A percentile compares a stretch with the other conserved stretches of the same genome.
Conservation (phyloP, 2,113 vertebrate species). For the Engraulis encrasicolus region DNA sequence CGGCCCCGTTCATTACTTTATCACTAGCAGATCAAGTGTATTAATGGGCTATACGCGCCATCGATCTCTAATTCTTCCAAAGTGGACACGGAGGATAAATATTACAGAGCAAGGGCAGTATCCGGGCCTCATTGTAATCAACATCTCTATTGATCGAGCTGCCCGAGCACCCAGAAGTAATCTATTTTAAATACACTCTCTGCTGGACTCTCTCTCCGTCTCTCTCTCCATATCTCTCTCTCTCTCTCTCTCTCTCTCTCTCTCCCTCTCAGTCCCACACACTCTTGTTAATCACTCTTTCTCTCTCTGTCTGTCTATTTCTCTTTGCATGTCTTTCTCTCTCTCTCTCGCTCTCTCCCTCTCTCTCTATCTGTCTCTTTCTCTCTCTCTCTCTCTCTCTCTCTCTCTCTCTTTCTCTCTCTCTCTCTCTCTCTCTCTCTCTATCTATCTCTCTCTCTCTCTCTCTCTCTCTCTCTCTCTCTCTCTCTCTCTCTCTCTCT, state of each 20-base stretch:
- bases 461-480: conserved; percentile 25
- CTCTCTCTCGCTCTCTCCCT: too few relatives aligned
- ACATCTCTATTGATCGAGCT: conserved; percentile 85
- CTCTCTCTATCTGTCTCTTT: conserved; percentile 54
- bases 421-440: too few relatives aligned
- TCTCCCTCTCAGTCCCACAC: conserved; percentile 32
- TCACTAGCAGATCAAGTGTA: conserved; percentile 71
- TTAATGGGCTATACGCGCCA: conserved; percentile 84
- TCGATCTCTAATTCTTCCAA: conserved; percentile 95
- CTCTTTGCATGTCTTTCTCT: too few relatives aligned
- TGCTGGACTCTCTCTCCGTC: conserved; percentile 40
- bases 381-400: conserved; percentile 33
- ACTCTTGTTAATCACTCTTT: too few relatives aligned
- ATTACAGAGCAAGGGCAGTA: conserved; percentile 75
- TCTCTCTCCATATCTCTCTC: conserved; percentile 24
- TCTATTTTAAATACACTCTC: conserved; percentile 88
- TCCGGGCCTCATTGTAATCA: conserved; percentile 81
- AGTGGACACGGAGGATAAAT: conserved; percentile 84
- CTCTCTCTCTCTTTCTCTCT: conserved; percentile 25
- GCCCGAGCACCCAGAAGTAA: conserved; percentile 82
- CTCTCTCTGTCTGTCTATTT: background rate
- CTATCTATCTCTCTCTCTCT: too few relatives aligned
- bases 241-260: conserved; percentile 41
- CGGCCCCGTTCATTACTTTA: conserved; percentile 62
- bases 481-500: conserved; percentile 43